Percentiles rank a stretch among this genome's conserved stretches.
phyloP scores from a whole-genome alignment of 1,140 invertebrate genomes.

The Caligus rogercresseyi region DNA sequence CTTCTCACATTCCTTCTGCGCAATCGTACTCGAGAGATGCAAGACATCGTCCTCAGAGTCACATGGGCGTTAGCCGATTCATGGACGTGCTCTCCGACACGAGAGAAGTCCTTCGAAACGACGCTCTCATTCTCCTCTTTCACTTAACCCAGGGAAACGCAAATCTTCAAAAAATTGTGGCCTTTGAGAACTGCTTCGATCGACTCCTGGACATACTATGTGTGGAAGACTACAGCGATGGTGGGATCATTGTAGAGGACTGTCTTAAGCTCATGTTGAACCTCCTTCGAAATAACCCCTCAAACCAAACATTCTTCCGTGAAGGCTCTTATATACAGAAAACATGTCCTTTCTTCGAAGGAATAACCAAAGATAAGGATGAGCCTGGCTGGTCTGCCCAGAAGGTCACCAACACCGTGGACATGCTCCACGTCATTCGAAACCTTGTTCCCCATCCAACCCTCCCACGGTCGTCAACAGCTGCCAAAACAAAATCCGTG shows the following conservation, averaged over 20 bases:
- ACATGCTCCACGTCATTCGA: slow-evolving; percentile 67
- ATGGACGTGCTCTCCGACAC: slow-evolving; percentile 87
- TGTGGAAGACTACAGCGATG: slow-evolving; percentile 80
- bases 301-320: slow-evolving; percentile 97
- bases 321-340: slow-evolving; percentile 86
- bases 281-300: slow-evolving; percentile 80
- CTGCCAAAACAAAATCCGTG: slow-evolving; percentile 74
- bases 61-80: slow-evolving; percentile 90
- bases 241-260: slow-evolving; percentile 95
- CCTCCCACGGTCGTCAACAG: slow-evolving; percentile 52
- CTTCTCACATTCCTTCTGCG: slow-evolving; percentile 59
- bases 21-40: slow-evolving; percentile 71
- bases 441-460: slow-evolving; percentile 71
- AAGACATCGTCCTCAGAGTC: slow-evolving; percentile 86
- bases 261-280: slow-evolving; percentile 87
- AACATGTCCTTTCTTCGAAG: slow-evolving; percentile 65
- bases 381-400: slow-evolving; percentile 73
- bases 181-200: slow-evolving; percentile 97
- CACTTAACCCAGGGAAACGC: slow-evolving; percentile 87
- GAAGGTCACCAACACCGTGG: slow-evolving; percentile 83
- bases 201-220: slow-evolving; percentile 77
- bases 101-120: slow-evolving; percentile 89
- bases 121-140: slow-evolving; percentile 76
- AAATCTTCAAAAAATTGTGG: slow-evolving; percentile 98
- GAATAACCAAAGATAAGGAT: slow-evolving; percentile 34